phyloP scores from a whole-genome alignment of 2,113 vertebrate genomes.

The Nerophis ophidion region DNA sequence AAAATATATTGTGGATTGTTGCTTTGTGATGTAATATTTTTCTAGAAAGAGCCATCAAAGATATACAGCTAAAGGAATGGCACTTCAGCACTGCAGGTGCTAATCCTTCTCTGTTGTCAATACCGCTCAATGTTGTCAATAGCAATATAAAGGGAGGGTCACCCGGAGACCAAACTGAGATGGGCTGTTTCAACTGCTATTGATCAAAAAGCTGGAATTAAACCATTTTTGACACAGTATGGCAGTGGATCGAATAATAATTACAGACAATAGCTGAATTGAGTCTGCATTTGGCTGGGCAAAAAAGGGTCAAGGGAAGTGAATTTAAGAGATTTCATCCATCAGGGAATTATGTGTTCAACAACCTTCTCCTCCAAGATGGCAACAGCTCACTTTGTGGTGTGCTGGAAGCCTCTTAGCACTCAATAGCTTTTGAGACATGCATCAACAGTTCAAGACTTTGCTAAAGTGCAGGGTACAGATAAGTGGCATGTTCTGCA shows the following conservation, averaged over 20 bases:
- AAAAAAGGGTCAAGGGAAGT: conserved; percentile 33
- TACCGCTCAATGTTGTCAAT: conserved; percentile 62
- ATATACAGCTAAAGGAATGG: conserved; percentile 37
- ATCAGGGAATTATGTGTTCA: conserved; percentile 34
- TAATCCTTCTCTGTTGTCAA: conserved; percentile 44
- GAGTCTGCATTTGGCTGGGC: conserved; percentile 11
- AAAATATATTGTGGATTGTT: conserved; percentile 13
- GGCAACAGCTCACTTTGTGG: conserved; percentile 7
- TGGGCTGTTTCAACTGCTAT: conserved; percentile 56
- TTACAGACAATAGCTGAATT: conserved; percentile 54
- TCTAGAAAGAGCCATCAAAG: conserved; percentile 41
- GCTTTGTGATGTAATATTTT: conserved; percentile 27
- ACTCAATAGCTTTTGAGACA: conserved; percentile 3
- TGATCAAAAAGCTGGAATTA: conserved; percentile 55
- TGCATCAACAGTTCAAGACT: not conserved
- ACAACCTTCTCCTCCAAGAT: conserved; percentile 11
- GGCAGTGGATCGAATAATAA: conserved; percentile 60
- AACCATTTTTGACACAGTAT: conserved; percentile 52
- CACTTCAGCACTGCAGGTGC: conserved; percentile 32
- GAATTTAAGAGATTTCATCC: conserved; percentile 45
- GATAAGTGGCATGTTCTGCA: not conserved
- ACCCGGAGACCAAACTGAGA: conserved; percentile 44
- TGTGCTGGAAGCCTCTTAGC: conserved; percentile 14
- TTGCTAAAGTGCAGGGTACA: not conserved
- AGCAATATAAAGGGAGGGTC: conserved; percentile 51